Base-by-base conservation (phyloP, 2,797 vertebrate genomes). In the Melanotaenia maccullochi region DNA sequence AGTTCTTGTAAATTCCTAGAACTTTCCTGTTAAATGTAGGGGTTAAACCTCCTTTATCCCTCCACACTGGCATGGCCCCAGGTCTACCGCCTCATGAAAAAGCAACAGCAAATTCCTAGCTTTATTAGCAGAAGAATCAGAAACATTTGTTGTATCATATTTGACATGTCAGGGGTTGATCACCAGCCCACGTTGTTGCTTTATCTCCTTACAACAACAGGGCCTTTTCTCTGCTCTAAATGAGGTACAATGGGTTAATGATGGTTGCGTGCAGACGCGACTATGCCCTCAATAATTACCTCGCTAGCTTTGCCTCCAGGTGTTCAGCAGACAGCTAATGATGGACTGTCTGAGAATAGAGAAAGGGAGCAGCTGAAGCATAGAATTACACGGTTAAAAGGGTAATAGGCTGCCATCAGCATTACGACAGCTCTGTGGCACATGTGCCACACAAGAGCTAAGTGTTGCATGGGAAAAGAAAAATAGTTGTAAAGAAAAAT, bases 261-360 rank as follows among this genome's bases (percentile, higher is more conserved):
- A 85, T 49, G 78, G 80, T 92, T 93, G 92, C 86, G 90, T 94
- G 94, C 93, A 92, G 92, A 93, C 89, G 20, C 69, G 54, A 83
- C 85, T 72, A 47, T 86, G 79, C 82, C 87, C 85, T 85, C 81
- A 68, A 74, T 93, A 90, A 94, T 94, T 92, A 92, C 81, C 82
- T 87, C 11, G 52, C 79, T 78, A 76, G 78, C 69, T 83, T 84
- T 78, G 88, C 91, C 90, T 93, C 85, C 94, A 93, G 93, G 94
- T 93, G 88, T 90, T 88, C 83, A 79, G 81, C 88, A 93, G 92
- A 92, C 91, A 93, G 90, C 80, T 92, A 90, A 90, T 90, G 90
- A 92, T 87, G 81, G 83, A 86, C 78, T 83, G 89, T 90, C 79
- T 88, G 79, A 68, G 69, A 58, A 77, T 44, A 75, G 52, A 54